phyloP scores from a whole-genome alignment of 2,888 invertebrate species.

The Apoda limacodes region DNA sequence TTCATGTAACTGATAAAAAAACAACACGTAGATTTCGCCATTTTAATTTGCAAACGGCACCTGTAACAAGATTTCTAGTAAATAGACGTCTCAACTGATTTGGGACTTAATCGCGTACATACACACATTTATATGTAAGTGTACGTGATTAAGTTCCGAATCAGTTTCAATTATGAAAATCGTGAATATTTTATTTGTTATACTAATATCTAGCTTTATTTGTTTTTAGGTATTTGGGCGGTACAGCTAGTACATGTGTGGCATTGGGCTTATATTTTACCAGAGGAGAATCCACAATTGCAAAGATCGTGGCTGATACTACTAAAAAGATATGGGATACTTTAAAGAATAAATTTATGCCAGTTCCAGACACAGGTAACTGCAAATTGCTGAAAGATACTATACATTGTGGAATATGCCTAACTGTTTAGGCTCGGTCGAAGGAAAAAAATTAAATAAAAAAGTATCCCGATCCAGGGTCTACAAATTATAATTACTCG shows the following conservation, averaged over 20 bases:
- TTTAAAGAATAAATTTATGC: constrained; percentile 10
- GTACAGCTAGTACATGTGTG: constrained; percentile 8
- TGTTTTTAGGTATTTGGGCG: too few species aligned
- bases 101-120: too few species aligned
- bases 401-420: constrained; percentile 12
- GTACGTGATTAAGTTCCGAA: too few species aligned
- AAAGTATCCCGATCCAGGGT: constrained; percentile 10
- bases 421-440: constrained; percentile 11
- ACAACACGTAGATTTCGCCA: constrained; percentile 25
- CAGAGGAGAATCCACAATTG: constrained; percentile 10
- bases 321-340: constrained; percentile 10
- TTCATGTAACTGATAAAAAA: constrained; percentile 22
- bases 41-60: constrained; percentile 21
- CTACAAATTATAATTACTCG: constrained; percentile 14
- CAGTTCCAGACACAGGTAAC: constrained; percentile 8
- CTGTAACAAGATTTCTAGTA: too few species aligned
- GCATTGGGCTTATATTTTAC: constrained; percentile 10
- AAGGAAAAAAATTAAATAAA: constrained; percentile 13
- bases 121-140: too few species aligned
- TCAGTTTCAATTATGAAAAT: too few species aligned
- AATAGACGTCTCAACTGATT: too few species aligned
- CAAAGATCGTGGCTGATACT: constrained; percentile 10
- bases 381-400: constrained; percentile 11
- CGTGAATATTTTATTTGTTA: too few species aligned
- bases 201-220: too few species aligned